Evolutionary conservation across 2,797 vertebrate genomes (phyloP).

Genomic region (Momotus momota): DNA sequence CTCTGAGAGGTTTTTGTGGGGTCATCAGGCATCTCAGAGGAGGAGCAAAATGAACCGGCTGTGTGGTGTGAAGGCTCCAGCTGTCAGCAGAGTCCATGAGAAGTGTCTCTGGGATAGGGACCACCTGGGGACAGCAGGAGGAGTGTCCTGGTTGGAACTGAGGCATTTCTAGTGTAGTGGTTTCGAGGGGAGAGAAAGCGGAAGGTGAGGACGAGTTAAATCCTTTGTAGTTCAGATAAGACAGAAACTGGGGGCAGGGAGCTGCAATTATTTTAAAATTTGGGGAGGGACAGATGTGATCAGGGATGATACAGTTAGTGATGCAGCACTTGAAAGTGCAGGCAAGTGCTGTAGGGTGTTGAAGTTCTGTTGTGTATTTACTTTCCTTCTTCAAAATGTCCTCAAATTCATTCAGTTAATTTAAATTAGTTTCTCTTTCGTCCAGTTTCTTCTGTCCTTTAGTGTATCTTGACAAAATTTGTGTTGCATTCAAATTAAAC

Average conservation of each 20-base stretch:
- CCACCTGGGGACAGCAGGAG: background rate
- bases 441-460: background rate
- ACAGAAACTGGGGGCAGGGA: background rate
- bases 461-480: background rate
- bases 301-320: background rate
- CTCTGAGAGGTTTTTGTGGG: accelerated
- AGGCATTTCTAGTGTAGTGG: background rate
- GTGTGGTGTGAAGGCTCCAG: background rate
- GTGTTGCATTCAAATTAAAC: background rate
- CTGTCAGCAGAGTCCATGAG: background rate
- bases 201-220: background rate
- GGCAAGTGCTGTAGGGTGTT: background rate
- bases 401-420: background rate
- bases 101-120: accelerated
- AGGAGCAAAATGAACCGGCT: background rate
- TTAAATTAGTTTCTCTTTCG: background rate
- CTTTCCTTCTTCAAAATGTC: background rate
- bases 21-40: background rate
- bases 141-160: background rate
- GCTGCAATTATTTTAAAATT: background rate
- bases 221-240: background rate
- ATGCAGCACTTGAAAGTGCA: background rate
- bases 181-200: background rate
- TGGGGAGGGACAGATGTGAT: background rate
- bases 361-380: background rate